Evolutionary conservation across 2,113 vertebrate species (phyloP).

Genomic region (Lethenteron camtschaticum): DNA sequence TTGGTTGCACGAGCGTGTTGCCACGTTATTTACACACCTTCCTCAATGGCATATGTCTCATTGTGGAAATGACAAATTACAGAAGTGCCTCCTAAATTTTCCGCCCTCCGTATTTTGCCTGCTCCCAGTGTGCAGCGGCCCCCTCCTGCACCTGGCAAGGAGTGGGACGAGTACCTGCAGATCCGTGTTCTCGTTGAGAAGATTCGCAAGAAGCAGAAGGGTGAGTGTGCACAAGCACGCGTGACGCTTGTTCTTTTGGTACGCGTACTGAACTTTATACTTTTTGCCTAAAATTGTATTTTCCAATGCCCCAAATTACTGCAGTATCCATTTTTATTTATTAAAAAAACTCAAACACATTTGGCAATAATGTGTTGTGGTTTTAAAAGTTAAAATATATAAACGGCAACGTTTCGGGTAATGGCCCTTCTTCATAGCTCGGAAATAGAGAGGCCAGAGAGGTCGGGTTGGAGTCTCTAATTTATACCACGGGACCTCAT

Average conservation of each 20-base stretch:
- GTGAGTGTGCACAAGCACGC: conserved; percentile 20
- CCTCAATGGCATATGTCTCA: background rate
- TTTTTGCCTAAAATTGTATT: too few relatives aligned
- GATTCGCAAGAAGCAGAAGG: conserved; percentile 91
- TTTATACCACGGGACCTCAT: too few relatives aligned
- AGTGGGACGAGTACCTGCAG: conserved; percentile 89
- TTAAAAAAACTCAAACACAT: background rate
- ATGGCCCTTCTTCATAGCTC: too few relatives aligned
- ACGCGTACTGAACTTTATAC: too few relatives aligned
- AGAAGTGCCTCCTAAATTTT: background rate
- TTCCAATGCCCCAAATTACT: background rate
- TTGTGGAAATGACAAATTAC: background rate
- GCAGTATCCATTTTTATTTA: background rate
- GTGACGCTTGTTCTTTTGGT: background rate
- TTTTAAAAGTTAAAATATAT: background rate
- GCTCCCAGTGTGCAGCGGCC: conserved; percentile 55
- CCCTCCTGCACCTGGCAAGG: conserved; percentile 58
- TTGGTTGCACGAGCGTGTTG: too few relatives aligned
- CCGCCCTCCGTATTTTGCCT: conserved; percentile 5
- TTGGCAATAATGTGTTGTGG: background rate
- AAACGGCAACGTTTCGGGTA: too few relatives aligned
- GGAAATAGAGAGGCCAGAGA: too few relatives aligned
- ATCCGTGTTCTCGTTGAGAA: conserved; percentile 73
- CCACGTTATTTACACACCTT: too few relatives aligned
- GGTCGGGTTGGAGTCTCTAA: too few relatives aligned